Evolutionary conservation across 2,888 invertebrate genomes (phyloP).

Genomic region (Entomobrya multifasciata): DNA sequence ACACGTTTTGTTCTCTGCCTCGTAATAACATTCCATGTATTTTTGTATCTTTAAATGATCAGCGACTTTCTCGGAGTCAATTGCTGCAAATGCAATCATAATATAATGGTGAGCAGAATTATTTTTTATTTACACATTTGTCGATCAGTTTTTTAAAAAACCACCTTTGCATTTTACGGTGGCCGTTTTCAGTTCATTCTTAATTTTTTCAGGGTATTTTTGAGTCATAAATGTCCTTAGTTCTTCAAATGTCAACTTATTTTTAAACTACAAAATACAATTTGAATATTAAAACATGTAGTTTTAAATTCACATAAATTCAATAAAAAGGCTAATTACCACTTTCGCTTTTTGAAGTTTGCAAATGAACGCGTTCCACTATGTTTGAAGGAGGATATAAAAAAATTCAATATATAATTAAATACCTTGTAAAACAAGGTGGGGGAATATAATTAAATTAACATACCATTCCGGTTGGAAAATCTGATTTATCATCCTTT

Average conservation of each 20-base stretch:
- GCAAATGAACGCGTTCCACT: conserved; percentile 67
- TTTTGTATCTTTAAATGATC: conserved; percentile 53
- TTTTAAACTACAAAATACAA: no score
- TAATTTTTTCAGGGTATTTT: conserved; percentile 44
- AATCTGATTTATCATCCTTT: conserved; percentile 36
- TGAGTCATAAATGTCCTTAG: conserved; percentile 44
- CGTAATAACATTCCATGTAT: conserved; percentile 55
- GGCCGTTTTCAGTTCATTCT: conserved; percentile 21
- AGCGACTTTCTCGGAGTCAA: conserved; percentile 52
- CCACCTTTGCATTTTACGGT: conserved; percentile 48
- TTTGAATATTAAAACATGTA: no score
- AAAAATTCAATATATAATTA: not conserved
- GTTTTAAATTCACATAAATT: conserved; percentile 45
- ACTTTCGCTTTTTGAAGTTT: conserved; percentile 43
- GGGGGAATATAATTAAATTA: not conserved
- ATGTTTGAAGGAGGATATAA: not conserved
- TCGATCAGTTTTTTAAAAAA: no score
- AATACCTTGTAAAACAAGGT: not conserved
- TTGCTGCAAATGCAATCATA: not conserved
- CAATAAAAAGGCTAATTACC: conserved; percentile 29
- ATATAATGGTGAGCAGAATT: no score
- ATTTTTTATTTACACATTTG: not conserved
- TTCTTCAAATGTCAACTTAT: conserved; percentile 49
- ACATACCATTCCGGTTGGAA: conserved; percentile 55
- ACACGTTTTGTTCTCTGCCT: conserved; percentile 51